Conservation (phyloP, 2,113 vertebrate genomes). For the Tonatia bakeri region DNA sequence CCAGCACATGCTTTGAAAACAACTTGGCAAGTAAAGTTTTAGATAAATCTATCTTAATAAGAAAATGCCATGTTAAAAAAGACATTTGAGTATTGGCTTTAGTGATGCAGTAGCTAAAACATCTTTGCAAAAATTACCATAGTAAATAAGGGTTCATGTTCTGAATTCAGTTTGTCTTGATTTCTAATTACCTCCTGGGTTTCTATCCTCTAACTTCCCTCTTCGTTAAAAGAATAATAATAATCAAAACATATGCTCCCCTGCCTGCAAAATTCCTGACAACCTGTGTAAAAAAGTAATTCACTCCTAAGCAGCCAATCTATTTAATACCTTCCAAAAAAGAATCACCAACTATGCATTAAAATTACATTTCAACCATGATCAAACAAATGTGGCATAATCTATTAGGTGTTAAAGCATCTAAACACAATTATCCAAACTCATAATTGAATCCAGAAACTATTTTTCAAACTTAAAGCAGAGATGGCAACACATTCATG, state of each 20-base stretch:
- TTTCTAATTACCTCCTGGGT: neutral
- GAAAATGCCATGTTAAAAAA: neutral
- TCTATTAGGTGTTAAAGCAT: conserved; percentile 22
- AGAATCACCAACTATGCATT: neutral
- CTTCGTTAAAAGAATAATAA: conserved; percentile 30
- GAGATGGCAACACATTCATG: neutral
- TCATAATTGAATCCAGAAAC: neutral
- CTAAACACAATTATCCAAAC: conserved; percentile 25
- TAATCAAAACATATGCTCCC: neutral
- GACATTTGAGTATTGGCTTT: neutral
- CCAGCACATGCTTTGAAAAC: neutral
- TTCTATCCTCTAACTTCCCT: neutral
- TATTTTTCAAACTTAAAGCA: neutral
- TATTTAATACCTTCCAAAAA: neutral
- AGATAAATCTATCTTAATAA: neutral
- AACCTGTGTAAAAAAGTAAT: neutral
- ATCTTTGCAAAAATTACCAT: neutral
- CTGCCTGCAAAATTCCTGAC: neutral
- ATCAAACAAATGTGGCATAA: conserved; percentile 26
- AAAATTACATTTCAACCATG: conserved; percentile 55
- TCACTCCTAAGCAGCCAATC: conserved; percentile 36
- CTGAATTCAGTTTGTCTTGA: neutral
- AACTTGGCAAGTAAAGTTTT: neutral
- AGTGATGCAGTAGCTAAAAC: neutral
- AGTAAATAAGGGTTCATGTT: neutral